Percentiles rank a stretch among this genome's conserved stretches.
phyloP scores from a whole-genome alignment of 2,797 vertebrate genomes.

The Anabacerthia variegaticeps region DNA sequence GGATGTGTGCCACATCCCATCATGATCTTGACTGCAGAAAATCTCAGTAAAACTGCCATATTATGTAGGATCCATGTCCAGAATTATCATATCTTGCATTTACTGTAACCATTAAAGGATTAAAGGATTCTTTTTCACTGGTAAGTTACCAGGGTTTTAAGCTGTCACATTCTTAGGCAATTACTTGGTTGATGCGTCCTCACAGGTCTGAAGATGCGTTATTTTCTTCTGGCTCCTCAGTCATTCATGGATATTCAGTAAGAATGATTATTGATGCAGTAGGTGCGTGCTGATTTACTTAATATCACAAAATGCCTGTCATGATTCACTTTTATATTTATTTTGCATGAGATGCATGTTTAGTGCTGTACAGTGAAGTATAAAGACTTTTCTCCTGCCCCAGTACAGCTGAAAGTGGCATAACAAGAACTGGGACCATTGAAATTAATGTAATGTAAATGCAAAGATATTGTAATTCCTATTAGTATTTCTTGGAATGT shows the following conservation, averaged over 20 bases:
- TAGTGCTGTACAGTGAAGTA: background rate
- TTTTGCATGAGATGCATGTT: slow-evolving; percentile 16
- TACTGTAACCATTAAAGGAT: background rate
- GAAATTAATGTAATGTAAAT: background rate
- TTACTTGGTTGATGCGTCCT: background rate
- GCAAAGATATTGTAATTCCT: background rate
- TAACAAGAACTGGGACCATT: background rate
- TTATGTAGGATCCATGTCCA: rapidly evolving
- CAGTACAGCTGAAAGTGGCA: background rate
- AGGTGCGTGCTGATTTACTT: background rate
- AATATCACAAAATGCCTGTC: background rate
- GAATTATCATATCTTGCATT: background rate
- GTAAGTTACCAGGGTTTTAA: background rate
- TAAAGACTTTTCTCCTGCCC: background rate
- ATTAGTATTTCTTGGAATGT: background rate
- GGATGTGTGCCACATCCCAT: background rate
- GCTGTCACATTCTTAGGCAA: rapidly evolving
- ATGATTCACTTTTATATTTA: background rate
- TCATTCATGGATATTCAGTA: background rate
- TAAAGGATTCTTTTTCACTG: background rate
- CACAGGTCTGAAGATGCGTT: background rate
- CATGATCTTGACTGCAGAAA: background rate
- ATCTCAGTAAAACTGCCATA: background rate
- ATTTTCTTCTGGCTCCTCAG: background rate
- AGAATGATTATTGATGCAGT: background rate